phyloP scores from a whole-genome alignment of 1,140 invertebrate species.

The Pteromalus puparum region DNA sequence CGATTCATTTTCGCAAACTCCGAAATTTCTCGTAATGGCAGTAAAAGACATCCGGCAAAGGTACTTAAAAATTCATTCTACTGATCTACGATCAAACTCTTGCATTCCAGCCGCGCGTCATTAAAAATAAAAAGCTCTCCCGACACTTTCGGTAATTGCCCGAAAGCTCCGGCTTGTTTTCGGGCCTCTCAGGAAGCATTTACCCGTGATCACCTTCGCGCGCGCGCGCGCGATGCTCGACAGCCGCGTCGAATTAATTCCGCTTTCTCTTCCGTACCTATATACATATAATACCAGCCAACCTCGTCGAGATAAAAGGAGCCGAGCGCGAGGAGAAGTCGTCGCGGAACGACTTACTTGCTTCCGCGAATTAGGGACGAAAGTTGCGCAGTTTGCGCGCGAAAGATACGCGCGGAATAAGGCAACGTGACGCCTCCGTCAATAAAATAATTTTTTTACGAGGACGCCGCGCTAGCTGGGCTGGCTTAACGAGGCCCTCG shows the following conservation, averaged over 20 bases:
- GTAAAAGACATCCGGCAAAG: background rate
- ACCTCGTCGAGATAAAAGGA: background rate
- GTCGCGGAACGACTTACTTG: slow-evolving; percentile 53
- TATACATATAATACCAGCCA: background rate
- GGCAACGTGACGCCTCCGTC: background rate
- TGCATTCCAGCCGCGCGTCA: background rate
- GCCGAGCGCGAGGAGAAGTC: background rate
- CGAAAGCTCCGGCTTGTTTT: background rate
- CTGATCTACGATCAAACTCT: background rate
- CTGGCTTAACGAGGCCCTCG: slow-evolving; percentile 12
- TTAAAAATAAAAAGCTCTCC: background rate
- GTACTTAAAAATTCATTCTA: background rate
- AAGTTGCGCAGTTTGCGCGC: slow-evolving; percentile 52
- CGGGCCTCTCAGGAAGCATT: background rate
- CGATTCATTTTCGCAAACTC: background rate
- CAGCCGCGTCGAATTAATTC: slow-evolving; percentile 43
- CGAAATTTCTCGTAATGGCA: background rate
- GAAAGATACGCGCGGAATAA: slow-evolving; percentile 3
- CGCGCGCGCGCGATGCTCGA: slow-evolving; percentile 4
- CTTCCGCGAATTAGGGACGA: slow-evolving; percentile 54
- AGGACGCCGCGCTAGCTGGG: background rate
- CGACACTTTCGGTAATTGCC: background rate
- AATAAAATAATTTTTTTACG: slow-evolving; percentile 37
- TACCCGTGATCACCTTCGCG: background rate
- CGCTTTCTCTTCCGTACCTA: background rate